phyloP scores from a whole-genome alignment of 2,113 vertebrate species.

The Opisthocomus hoazin region DNA sequence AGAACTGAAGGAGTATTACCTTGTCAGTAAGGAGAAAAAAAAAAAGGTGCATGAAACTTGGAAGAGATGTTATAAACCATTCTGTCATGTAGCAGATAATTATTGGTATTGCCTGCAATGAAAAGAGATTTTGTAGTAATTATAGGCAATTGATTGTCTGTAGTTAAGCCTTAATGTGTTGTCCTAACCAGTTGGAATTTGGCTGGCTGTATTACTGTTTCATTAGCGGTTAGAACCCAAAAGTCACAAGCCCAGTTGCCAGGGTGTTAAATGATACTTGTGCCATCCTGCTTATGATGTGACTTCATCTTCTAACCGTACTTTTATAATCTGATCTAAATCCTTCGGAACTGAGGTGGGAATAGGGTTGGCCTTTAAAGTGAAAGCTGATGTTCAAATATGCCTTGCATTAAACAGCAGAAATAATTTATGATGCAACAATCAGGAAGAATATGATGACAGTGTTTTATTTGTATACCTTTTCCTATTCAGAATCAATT shows the following conservation, averaged over 20 bases:
- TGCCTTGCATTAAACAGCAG: background rate
- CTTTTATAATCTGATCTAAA: background rate
- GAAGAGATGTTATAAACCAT: background rate
- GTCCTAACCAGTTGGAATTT: background rate
- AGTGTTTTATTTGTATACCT: background rate
- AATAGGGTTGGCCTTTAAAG: background rate
- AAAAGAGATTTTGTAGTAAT: background rate
- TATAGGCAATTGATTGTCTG: background rate
- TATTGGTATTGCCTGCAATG: background rate
- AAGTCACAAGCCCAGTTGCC: background rate
- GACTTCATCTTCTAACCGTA: background rate
- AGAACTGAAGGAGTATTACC: background rate
- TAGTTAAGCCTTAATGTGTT: background rate
- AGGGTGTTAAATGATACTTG: background rate
- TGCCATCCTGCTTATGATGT: background rate
- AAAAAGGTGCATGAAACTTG: background rate
- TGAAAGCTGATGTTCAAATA: background rate
- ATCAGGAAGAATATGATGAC: background rate
- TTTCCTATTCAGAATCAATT: background rate
- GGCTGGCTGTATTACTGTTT: background rate
- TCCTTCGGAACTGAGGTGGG: background rate
- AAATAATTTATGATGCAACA: background rate
- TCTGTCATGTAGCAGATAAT: background rate
- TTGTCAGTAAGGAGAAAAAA: background rate
- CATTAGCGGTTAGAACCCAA: background rate